Conservation (phyloP, 1,140 invertebrate species). For the Solen grandis region DNA sequence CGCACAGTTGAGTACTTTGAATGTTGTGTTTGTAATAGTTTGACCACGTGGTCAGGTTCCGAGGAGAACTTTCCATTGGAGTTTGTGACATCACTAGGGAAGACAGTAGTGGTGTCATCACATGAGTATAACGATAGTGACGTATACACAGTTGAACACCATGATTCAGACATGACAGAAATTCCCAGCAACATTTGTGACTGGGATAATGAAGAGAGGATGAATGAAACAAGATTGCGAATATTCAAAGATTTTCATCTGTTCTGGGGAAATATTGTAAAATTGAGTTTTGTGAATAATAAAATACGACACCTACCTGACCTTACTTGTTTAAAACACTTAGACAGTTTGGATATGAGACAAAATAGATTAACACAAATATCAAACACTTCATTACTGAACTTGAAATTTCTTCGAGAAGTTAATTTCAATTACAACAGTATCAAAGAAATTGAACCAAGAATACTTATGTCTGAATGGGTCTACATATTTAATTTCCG, state of each 20-base stretch:
- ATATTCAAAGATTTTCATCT: neutral
- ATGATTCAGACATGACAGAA: slow-evolving; percentile 20
- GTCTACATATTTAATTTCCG: slow-evolving; percentile 13
- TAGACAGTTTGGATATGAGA: slow-evolving; percentile 7
- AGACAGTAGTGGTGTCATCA: neutral
- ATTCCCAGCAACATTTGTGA: slow-evolving; percentile 42
- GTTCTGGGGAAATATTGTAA: slow-evolving; percentile 15
- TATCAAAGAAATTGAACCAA: slow-evolving; percentile 29
- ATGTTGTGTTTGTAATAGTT: neutral
- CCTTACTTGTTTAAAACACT: slow-evolving; percentile 18
- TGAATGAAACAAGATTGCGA: neutral
- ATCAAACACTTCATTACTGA: slow-evolving; percentile 20
- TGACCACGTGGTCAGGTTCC: neutral
- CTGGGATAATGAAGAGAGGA: slow-evolving; percentile 22
- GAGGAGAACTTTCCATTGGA: neutral
- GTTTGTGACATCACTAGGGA: slow-evolving; percentile 6
- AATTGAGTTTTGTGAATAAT: slow-evolving; percentile 10
- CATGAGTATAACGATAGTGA: neutral
- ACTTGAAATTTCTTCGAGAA: neutral
- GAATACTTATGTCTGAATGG: neutral
- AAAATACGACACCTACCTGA: slow-evolving; percentile 17
- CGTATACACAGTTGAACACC: slow-evolving; percentile 29
- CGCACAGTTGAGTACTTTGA: neutral
- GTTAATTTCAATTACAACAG: slow-evolving; percentile 17
- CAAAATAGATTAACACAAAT: slow-evolving; percentile 7